Percentiles rank a stretch among this genome's conserved stretches.
These are phyloP conservation scores for Tympanuchus pallidicinctus DNA, from an alignment of 2,113 vertebrate genomes.

Conservation along the genomic window DNA sequence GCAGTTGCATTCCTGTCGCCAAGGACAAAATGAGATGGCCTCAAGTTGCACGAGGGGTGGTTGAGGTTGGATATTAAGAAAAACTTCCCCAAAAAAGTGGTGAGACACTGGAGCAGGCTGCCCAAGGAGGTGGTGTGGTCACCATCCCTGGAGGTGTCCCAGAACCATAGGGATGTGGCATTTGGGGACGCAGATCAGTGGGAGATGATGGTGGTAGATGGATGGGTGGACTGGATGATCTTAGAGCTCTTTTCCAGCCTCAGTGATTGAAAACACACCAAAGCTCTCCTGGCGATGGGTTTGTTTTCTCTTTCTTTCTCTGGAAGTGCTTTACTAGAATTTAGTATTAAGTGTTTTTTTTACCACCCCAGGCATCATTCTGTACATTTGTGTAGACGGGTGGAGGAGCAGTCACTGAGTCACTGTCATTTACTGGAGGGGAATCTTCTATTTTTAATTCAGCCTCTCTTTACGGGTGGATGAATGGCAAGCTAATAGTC, in stretches of 20 bases:
- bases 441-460: slow-evolving; percentile 19
- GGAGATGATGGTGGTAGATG: no score
- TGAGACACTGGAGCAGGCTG: no score
- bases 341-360: not conserved
- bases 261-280: not conserved
- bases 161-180: no score
- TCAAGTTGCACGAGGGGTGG: no score
- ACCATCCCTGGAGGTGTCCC: no score
- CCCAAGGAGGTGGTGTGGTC: no score
- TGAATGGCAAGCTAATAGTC: slow-evolving; percentile 31
- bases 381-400: not conserved
- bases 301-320: slow-evolving; percentile 18
- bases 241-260: no score
- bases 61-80: no score
- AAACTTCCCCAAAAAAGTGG: no score
- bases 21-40: no score
- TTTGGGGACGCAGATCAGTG: no score
- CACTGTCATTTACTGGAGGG: not conserved
- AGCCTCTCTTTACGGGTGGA: not conserved
- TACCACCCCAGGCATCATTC: not conserved
- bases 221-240: no score
- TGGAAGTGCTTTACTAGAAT: not conserved
- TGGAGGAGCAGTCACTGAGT: slow-evolving; percentile 5
- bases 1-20: not conserved
- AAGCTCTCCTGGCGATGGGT: not conserved